Base-by-base conservation (phyloP, 2,888 invertebrate species). In the Thymelicus lineola region DNA sequence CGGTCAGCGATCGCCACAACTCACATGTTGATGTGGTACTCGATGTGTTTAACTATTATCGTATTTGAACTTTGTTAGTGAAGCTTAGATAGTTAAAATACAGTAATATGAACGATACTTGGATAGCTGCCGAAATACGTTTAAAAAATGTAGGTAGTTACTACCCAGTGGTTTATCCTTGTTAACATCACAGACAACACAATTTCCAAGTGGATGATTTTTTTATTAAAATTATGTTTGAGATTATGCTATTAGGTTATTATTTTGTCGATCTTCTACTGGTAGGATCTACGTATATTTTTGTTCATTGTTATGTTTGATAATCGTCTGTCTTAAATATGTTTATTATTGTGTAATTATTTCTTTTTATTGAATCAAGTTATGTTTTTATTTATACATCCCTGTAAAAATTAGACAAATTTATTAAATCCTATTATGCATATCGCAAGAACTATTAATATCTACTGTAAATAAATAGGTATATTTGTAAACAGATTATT, bases 261-360 rank as follows among this genome's bases (percentile, higher is more conserved):
- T 20, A 75, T 82, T 81, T 79, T 80, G 78, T 80, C 77, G 79
- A 77, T 79, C 77, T 79, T 80, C 79, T 73, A 74, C 78, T 78
- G 20, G 75, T 79, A 77, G 76, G 77, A 75, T 72, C 76, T 80
- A 82, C 81, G 83, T 84, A 72, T 76, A 75, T 74, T 79, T 87
- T 87, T 88, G 85, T 91, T 90, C 80, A 81, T 91, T 92, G 91
- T 91, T 93, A 92, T 88, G 91, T 92, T 93, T 93, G 90, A 84
- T 85, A 78, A 83, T 87, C 83, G 78, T 86, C 85, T 83, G 82
- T 82, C 83, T 79, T 76, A 86, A 82, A 86, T 87, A 86, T 75
- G 74, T 87, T 85, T 85, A 84, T 84, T 86, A 86, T 83, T 86
- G 86, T 87, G 87, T 82, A 84, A 86, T 89, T 84, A 86, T 84